Conservation (phyloP, 2,113 vertebrate genomes). For the Boulengeromyrus knoepffleri region DNA sequence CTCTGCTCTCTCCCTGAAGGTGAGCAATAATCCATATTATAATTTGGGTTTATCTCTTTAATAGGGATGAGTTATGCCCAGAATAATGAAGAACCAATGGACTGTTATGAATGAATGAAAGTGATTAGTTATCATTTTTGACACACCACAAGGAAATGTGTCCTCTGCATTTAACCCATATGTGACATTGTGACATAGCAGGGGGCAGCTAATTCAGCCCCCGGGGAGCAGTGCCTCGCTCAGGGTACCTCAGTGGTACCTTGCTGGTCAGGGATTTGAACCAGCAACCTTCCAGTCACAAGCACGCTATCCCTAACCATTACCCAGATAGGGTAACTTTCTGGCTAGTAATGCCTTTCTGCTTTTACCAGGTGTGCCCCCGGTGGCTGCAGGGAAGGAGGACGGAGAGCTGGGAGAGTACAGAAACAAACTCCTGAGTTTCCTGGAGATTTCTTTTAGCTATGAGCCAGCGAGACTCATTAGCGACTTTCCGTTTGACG, state of each 20-base stretch:
- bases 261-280: too few species aligned
- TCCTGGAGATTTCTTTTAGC: conserved; percentile 78
- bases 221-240: too few species aligned
- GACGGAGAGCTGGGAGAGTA: conserved; percentile 80
- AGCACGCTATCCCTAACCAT: too few species aligned
- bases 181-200: too few species aligned
- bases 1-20: conserved; percentile 79
- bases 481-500: conserved; percentile 95
- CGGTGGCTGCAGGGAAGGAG: conserved; percentile 80
- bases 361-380: conserved; percentile 45
- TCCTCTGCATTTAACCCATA: too few species aligned
- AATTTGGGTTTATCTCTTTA: neutral
- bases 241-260: too few species aligned
- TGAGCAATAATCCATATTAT: conserved; percentile 29
- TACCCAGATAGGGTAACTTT: neutral
- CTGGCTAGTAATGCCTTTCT: neutral
- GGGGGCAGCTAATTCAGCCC: too few species aligned
- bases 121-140: too few species aligned
- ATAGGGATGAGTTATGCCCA: neutral
- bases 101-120: neutral
- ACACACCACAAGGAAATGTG: too few species aligned
- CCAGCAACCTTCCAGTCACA: too few species aligned
- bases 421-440: conserved; percentile 77
- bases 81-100: neutral
- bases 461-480: conserved; percentile 87